Base-by-base conservation (phyloP, 2,113 vertebrate species). In the mouse (Mus musculus) region DNA sequence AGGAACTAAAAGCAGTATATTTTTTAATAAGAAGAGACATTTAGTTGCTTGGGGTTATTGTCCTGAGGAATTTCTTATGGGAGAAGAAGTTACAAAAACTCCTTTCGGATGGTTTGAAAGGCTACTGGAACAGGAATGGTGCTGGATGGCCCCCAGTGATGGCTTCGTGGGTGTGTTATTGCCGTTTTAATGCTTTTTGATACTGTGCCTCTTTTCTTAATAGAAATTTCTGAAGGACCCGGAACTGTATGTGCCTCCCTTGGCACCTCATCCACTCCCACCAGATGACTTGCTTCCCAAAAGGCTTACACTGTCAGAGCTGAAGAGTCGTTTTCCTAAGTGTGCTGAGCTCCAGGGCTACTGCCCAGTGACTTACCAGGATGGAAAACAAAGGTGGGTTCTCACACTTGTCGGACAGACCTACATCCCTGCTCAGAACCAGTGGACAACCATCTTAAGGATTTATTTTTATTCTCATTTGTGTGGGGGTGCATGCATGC, bases 321-420 rank as follows among this genome's bases (percentile, higher is more conserved):
- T 99, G 93, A 99, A 99, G 97, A 98, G 98, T 71, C 98, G 93
- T 76, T 99, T 99, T 97, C 99, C 99, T 72, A 95, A 97, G 94
- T 98, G 98, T 77, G 98, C 98, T 28, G 99, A 99, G 97, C 98
- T 99, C 98, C 99, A 99, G 91, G 99, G 99, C 77, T 99, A 99
- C 97, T 99, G 99, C 95, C 99, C 99, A 10, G 99, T 99, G 96
- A 99, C 99, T 80, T 99, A 99, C 92, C 95, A 98, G 94, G 99
- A 99, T 61, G 99, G 99, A 86, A 98, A 99, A 33, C 98, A 99
- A 96, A 99, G 99, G 99, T 99, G 99, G 95, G 94, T 71, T 56
- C 49, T 56, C 8, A 1, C 49, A n/a, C 36, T 90, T 22, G 0
- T 46, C 2, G 72, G 8, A 5, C 16, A 49, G 73, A 78, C 30